Conservation (phyloP, 2,113 vertebrate genomes). For the Addax nasomaculatus region DNA sequence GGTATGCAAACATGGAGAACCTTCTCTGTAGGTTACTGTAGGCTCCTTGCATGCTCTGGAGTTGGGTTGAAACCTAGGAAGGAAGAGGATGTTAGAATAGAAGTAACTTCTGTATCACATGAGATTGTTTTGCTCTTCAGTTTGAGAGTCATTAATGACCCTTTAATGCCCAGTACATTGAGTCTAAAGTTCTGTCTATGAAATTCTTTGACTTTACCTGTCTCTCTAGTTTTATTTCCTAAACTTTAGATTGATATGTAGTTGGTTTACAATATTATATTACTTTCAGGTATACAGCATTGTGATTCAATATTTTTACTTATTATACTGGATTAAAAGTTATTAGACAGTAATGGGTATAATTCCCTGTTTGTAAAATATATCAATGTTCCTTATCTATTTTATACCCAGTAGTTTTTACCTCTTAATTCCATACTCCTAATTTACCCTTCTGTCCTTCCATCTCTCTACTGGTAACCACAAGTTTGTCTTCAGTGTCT, state of each 20-base stretch:
- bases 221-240: not conserved
- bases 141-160: not conserved
- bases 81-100: not conserved
- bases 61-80: not conserved
- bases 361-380: not conserved
- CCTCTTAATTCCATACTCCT: not conserved
- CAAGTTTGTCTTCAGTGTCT: not conserved
- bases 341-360: not conserved
- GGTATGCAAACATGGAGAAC: not conserved
- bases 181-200: not conserved
- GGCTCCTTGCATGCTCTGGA: accelerated
- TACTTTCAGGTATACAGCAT: not conserved
- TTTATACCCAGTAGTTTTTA: not conserved
- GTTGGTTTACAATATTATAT: not conserved
- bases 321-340: not conserved
- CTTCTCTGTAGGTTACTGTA: not conserved
- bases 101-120: not conserved
- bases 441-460: not conserved
- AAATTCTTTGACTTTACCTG: not conserved
- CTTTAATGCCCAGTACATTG: accelerated
- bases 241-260: not conserved
- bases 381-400: not conserved
- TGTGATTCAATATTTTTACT: not conserved
- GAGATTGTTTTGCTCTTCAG: not conserved
- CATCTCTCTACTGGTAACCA: not conserved